A percentile compares a stretch with the other conserved stretches of the same genome.
phyloP scores from a whole-genome alignment of 2,888 invertebrate genomes.

The Ctenicera cuprea region DNA sequence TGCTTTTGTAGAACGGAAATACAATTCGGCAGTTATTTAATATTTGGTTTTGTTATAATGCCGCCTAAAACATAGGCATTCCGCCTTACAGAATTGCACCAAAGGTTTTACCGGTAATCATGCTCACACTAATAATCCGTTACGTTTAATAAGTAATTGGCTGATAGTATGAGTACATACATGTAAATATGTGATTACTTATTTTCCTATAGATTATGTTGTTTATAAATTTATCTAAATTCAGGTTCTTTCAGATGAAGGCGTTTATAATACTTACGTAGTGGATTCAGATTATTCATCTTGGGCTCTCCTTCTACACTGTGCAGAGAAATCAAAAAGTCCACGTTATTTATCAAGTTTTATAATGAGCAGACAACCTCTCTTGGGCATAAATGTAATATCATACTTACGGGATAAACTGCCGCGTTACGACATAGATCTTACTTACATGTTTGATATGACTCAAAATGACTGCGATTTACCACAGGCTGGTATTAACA shows the following conservation, averaged over 20 bases:
- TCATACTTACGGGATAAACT: slow-evolving; percentile 86
- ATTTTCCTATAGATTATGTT: too few relatives aligned
- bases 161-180: too few relatives aligned
- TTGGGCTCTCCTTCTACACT: slow-evolving; percentile 89
- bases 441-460: slow-evolving; percentile 90
- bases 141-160: too few relatives aligned
- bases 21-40: too few relatives aligned
- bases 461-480: slow-evolving; percentile 81
- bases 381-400: slow-evolving; percentile 80
- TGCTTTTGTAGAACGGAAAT: too few relatives aligned
- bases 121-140: too few relatives aligned
- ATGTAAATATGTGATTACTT: too few relatives aligned
- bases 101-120: too few relatives aligned
- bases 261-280: slow-evolving; percentile 91
- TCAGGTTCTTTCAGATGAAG: slow-evolving; percentile 81
- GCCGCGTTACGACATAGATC: slow-evolving; percentile 88
- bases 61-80: too few relatives aligned
- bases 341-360: slow-evolving; percentile 89
- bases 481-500: slow-evolving; percentile 68
- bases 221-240: background rate
- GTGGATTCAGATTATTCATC: slow-evolving; percentile 89
- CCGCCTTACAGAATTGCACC: too few relatives aligned
- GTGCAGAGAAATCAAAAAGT: slow-evolving; percentile 88
- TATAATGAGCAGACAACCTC: slow-evolving; percentile 81
- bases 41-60: too few relatives aligned